Evolutionary conservation across 2,113 vertebrate species (phyloP), one percentile per base, ranked within the genome.

Genomic region (Phyllostomus discolor): DNA sequence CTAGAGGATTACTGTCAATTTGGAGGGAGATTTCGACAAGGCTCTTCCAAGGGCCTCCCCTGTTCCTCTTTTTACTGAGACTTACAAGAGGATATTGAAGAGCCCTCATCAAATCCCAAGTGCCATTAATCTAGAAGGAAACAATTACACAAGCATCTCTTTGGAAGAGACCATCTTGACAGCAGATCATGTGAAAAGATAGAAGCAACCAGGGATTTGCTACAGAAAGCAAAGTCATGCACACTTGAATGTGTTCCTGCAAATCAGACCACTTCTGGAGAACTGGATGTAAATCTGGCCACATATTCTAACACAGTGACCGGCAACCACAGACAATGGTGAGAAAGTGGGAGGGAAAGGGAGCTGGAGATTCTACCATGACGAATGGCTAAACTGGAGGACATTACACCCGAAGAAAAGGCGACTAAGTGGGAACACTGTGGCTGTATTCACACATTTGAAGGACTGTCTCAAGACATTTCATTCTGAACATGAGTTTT

Each of bases 401-500:
- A 59, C 46, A 59, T 59, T 64, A 95, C 57, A 78, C 70, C 43
- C n/a, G 1, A 73, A 93, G 20, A 59, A 78, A 67, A 78, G 11
- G 67, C 20, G 11, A 92, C 73, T 69, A 91, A 46, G 67, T 69
- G 46, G 12, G 15, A 50, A 95, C 48, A 69, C 2, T 24, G 2
- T 75, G 9, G 54, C 43, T 64, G 10, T 76, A 86, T 9, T 91
- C 33, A 83, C 75, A 91, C 31, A 80, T 89, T 26, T 91, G 86
- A 92, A 96, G 43, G 57, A 79, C 48, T 78, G 4, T 86, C 95
- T 82, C 67, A 89, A 93, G 91, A 94, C 66, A 91, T 88, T 95
- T 90, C 87, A 91, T 86, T 89, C 89, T 91, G 54, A 79, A 95
- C 88, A 93, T 95, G 54, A 93, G 87, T 86, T 94, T 96, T 8